Evolutionary conservation across 2,797 vertebrate genomes (phyloP).

Genomic region (Thunnus albacares): DNA sequence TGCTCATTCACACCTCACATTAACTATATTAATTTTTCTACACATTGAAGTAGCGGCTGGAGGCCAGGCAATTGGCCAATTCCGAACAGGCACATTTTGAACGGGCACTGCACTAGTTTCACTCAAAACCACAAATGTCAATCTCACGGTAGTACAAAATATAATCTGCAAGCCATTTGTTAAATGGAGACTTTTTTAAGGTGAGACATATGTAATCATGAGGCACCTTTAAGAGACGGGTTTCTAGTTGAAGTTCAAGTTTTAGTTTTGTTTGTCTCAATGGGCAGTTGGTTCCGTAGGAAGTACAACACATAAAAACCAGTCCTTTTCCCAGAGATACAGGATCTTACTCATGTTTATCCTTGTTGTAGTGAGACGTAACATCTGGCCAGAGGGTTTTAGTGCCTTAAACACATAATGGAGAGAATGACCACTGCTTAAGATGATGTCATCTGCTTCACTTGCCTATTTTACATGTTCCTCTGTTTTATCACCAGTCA

Average conservation of each 20-base stretch:
- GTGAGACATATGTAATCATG: too few species aligned
- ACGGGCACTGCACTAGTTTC: too few species aligned
- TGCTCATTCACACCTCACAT: too few species aligned
- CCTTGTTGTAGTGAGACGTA: neutral
- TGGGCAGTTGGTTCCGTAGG: neutral
- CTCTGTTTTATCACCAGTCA: neutral
- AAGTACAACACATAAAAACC: neutral
- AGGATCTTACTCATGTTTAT: neutral
- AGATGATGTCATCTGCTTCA: neutral
- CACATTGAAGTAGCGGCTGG: too few species aligned
- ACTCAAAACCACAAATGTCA: too few species aligned
- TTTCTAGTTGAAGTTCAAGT: neutral
- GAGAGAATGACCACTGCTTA: neutral
- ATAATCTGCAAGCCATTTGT: neutral
- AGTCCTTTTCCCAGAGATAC: neutral
- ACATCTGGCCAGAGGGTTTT: neutral
- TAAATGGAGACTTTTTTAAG: too few species aligned
- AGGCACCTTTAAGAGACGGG: neutral
- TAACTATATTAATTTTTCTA: too few species aligned
- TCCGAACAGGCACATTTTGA: too few species aligned
- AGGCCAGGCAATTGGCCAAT: too few species aligned
- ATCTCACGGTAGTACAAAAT: too few species aligned
- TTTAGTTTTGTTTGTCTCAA: slow-evolving; percentile 1
- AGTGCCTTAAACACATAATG: neutral
- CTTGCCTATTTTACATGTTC: neutral